phyloP scores from a whole-genome alignment of 2,113 vertebrate genomes.

The Chinchilla lanigera region DNA sequence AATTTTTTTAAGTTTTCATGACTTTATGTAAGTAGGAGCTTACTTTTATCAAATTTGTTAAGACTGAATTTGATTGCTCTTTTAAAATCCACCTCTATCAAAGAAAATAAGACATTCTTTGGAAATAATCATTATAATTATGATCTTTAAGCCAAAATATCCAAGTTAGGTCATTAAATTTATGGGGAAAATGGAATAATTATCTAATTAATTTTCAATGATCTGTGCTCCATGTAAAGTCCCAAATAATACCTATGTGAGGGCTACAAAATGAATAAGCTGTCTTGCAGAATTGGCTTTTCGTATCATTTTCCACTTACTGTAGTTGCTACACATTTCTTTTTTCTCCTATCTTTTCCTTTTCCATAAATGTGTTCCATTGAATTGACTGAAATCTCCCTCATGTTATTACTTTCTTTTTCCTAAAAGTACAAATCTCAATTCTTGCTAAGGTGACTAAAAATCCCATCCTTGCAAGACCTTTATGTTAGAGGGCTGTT shows the following conservation, averaged over 20 bases:
- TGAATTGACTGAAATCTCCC: not conserved
- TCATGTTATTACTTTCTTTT: not conserved
- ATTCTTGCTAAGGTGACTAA: constrained; percentile 36
- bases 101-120: constrained; percentile 38
- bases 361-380: not conserved
- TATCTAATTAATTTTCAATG: not conserved
- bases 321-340: not conserved
- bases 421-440: not conserved
- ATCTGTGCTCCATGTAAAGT: not conserved
- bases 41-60: not conserved
- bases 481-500: not conserved
- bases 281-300: not conserved
- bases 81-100: constrained; percentile 1
- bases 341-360: not conserved
- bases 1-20: not conserved
- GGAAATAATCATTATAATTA: not conserved
- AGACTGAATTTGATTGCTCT: constrained; percentile 52
- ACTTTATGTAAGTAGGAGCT: not conserved
- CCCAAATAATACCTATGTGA: not conserved
- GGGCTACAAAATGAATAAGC: not conserved
- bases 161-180: not conserved
- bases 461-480: not conserved
- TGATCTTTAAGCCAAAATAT: constrained; percentile 31
- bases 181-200: not conserved
- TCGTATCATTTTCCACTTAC: not conserved